Percentiles rank a stretch among this genome's conserved stretches.
Evolutionary conservation across 1,140 invertebrate genomes (phyloP).

Genomic region (Caligus rogercresseyi): DNA sequence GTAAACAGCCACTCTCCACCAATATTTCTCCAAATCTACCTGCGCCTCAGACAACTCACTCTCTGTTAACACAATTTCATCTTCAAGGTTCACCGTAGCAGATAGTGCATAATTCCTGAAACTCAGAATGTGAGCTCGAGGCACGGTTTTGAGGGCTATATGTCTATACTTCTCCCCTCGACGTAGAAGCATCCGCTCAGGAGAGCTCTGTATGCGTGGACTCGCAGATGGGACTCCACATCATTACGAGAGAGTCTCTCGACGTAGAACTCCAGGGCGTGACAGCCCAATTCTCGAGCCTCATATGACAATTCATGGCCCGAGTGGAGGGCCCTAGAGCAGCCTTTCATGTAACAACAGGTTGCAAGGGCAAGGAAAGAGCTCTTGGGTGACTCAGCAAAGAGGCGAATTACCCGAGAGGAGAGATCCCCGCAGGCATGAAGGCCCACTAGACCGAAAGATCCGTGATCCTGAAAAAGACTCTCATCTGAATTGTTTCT

Average conservation of each 20-base stretch:
- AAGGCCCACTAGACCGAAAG: conserved; percentile 47
- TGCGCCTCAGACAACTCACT: neutral
- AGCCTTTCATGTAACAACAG: neutral
- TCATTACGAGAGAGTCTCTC: conserved; percentile 42
- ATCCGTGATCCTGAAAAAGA: conserved; percentile 4
- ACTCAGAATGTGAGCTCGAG: conserved; percentile 44
- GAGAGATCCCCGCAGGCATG: conserved; percentile 77
- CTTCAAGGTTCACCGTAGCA: neutral
- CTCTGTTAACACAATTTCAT: neutral
- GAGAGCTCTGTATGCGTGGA: conserved; percentile 60
- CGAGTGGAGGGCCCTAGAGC: conserved; percentile 31
- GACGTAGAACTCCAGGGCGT: conserved; percentile 59
- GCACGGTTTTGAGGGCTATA: conserved; percentile 47
- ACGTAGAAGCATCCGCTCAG: conserved; percentile 50
- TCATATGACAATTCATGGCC: conserved; percentile 43
- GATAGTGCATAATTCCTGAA: conserved; percentile 44
- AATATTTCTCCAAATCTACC: conserved; percentile 29
- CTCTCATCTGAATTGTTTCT: neutral
- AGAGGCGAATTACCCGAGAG: conserved; percentile 51
- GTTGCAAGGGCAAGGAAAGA: conserved; percentile 31
- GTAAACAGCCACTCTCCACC: conserved; percentile 55
- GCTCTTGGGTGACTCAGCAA: conserved; percentile 36
- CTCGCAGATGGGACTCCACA: conserved; percentile 42
- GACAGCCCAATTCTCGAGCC: conserved; percentile 61
- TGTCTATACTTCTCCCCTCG: conserved; percentile 41